Conservation (phyloP, 2,888 invertebrate species). For the Rhyacophila evoluta region DNA sequence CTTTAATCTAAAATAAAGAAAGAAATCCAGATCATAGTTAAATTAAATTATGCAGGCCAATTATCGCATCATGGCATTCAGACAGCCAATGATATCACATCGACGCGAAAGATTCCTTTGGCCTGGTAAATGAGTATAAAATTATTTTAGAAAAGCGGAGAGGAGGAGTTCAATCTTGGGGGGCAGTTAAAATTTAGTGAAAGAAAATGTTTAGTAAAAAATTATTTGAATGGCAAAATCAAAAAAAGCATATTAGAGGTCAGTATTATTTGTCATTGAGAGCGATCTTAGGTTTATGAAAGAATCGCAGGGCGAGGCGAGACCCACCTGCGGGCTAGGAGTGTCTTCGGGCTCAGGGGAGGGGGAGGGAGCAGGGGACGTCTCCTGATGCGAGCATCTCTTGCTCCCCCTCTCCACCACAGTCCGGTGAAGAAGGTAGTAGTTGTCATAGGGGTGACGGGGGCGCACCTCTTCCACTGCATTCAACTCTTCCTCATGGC, state of each 20-base stretch:
- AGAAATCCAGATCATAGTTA: no score
- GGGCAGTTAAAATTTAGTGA: background rate
- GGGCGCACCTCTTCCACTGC: conserved; percentile 61
- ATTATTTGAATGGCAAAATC: background rate
- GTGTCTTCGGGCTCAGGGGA: conserved; percentile 54
- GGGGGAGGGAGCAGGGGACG: conserved; percentile 61
- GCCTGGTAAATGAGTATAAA: background rate
- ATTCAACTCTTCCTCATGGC: conserved; percentile 27
- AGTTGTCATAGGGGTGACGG: conserved; percentile 69
- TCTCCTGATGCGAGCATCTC: conserved; percentile 66
- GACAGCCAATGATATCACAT: no score
- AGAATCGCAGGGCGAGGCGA: conserved; percentile 50
- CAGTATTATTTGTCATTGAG: background rate
- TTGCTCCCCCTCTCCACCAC: conserved; percentile 65
- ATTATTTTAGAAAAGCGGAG: background rate
- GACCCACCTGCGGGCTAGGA: conserved; percentile 51
- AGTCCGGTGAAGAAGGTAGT: conserved; percentile 64
- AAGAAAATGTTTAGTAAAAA: background rate
- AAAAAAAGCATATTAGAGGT: background rate
- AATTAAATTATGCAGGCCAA: no score
- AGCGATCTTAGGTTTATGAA: background rate
- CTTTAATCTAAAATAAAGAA: no score
- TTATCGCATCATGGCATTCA: no score
- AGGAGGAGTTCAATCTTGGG: background rate
- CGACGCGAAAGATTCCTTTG: background rate